Base-by-base conservation (phyloP, 2,888 invertebrate genomes). In the Aelia acuminata region DNA sequence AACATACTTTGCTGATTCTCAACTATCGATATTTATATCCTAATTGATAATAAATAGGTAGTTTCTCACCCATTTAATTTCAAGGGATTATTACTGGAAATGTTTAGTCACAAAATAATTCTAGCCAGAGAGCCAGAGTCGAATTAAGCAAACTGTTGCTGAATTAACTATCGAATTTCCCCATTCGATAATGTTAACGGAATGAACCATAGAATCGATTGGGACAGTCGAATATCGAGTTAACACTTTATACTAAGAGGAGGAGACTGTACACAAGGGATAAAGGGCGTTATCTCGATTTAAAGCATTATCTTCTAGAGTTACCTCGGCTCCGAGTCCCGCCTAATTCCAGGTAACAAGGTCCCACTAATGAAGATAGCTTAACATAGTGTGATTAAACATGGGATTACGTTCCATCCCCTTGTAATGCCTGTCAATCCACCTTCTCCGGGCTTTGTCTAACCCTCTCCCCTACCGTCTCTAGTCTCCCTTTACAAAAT, bases 331-430 rank as follows among this genome's bases (percentile, higher is more conserved):
- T 70, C 0, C 31, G 35, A 35, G 63, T 70, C 5, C 7, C 31
- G 20, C 63, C 63, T 70, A 70, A 70, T 70, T 35, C 63, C 31
- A 31, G 7, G 31, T 70, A 70, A 70, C 63, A 70, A 70, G 63
- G 63, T 20, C 22, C 63, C 35, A 70, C 63, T 70, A 70, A 70
- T 70, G 63, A 70, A 70, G 31, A 70, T 70, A 26, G 57, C 57
- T 57, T 57, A 57, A 26, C 26, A 57, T 57, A 35, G 18, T 20
- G 63, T 70, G 31, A 70, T 70, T 70, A 70, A 70, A 35, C 63
- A 70, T 70, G 20, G 63, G 63, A 70, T 70, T 70, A 70, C 7
- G 31, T 70, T 70, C 35, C 63, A 70, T 31, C 35, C 63, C 63
- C 31, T 70, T 70, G 63, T 70, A 18, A 70, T 70, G 35, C 31